phyloP scores from a whole-genome alignment of 2,113 vertebrate genomes.

The Scomber scombrus region DNA sequence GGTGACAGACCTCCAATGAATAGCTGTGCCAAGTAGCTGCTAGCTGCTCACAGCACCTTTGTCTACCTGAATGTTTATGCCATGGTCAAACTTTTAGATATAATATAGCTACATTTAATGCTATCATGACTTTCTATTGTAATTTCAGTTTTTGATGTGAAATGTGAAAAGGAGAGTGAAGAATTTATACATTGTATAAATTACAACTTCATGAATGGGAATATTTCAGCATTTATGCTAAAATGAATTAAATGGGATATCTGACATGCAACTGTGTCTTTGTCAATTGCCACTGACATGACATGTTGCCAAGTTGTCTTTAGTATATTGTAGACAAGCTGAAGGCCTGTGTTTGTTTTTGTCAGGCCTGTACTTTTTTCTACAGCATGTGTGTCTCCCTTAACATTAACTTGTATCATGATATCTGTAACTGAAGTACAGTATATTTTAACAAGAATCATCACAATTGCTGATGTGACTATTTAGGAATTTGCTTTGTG shows the following conservation, averaged over 20 bases:
- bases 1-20: slow-evolving; percentile 31
- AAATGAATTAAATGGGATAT: not conserved
- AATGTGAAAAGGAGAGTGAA: not conserved
- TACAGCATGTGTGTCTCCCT: too few relatives aligned
- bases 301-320: not conserved
- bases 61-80: not conserved
- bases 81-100: slow-evolving; percentile 2
- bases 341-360: too few relatives aligned
- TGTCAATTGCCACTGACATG: not conserved
- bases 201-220: too few relatives aligned
- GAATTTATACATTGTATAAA: not conserved
- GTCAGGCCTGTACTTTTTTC: too few relatives aligned
- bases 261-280: not conserved
- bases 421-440: too few relatives aligned
- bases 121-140: not conserved
- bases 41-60: not conserved
- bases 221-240: not conserved
- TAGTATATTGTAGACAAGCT: too few relatives aligned
- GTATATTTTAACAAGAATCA: too few relatives aligned
- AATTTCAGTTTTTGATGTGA: not conserved
- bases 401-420: too few relatives aligned
- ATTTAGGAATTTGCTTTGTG: not conserved
- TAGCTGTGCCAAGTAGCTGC: slow-evolving; percentile 17
- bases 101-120: not conserved
- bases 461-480: not conserved